Base-by-base conservation (phyloP, 2,113 vertebrate species). In the Aldabrachelys gigantea region DNA sequence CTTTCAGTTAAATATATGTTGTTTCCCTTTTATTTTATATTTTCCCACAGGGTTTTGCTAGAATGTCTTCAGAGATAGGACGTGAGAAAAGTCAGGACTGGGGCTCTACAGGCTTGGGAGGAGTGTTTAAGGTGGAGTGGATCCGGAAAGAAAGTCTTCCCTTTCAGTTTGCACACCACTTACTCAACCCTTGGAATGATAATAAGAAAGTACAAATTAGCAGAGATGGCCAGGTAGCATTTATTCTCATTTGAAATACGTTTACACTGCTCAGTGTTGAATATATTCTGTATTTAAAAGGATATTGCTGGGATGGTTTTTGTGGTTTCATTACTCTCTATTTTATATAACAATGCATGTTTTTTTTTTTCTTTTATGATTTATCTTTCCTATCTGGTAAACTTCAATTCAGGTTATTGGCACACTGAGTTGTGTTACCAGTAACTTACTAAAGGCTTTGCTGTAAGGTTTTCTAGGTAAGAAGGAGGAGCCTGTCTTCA, bases 141-240 rank as follows among this genome's bases (percentile, higher is more conserved):
- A 98, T 99, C 84, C 97, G 92, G 59, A 99, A 98, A 94, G 98
- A 99, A 95, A 99, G 95, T 81, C 97, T 99, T 90, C 98, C 99
- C 59, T 99, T 99, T 97, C 98, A 98, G 24, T 97, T 96, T 93
- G 97, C 99, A 24, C 98, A 99, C 6, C 98, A 99, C 91, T 98
- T 99, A 54, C 97, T 99, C 50, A 99, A 99, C 96, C 99, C 99
- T 49, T 99, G 99, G 99, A 99, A 99, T 75, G 98, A 99, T 96
- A 99, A 99, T 96, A 99, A 99, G 96, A 99, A 98, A 97, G 99
- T 99, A 41, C 99, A 99, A 93, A 99, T 99, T 97, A 99, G 99
- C 98, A 98, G 99, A 94, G 99, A 99, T 88, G 99, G 99, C 78
- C 99, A 99, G 99, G 99, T 99, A 98, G 81, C 35, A 7, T 83